Percentiles rank a stretch among this genome's conserved stretches.
Conservation (phyloP, 2,113 vertebrate genomes). For the Scalopus aquaticus region DNA sequence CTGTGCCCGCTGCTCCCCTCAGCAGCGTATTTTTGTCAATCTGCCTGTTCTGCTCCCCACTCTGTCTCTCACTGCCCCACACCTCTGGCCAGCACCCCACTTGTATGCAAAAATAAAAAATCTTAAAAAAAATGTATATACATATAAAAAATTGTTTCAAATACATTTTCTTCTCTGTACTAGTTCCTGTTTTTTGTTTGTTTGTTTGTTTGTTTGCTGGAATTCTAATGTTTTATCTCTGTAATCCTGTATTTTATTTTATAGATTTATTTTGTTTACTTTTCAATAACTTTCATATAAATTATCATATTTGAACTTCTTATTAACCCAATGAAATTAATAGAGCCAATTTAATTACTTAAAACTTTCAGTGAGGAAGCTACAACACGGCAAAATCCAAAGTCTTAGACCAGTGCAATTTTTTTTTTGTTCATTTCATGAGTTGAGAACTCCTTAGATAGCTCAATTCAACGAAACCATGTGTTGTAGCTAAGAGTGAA, state of each 20-base stretch:
- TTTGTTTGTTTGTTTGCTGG: too few relatives aligned
- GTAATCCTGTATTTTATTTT: background rate
- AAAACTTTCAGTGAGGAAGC: constrained; percentile 1
- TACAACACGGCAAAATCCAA: background rate
- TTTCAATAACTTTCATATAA: constrained; percentile 3
- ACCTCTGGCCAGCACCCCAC: too few relatives aligned
- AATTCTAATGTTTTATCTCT: background rate
- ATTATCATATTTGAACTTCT: background rate
- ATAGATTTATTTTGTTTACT: constrained; percentile 16
- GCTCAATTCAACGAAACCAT: background rate
- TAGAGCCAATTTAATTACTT: background rate
- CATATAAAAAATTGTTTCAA: too few relatives aligned
- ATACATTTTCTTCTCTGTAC: background rate
- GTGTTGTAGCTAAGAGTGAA: background rate
- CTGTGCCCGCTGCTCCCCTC: too few relatives aligned
- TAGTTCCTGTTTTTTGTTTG: background rate
- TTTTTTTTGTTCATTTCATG: background rate
- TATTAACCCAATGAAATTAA: background rate
- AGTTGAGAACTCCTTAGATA: background rate
- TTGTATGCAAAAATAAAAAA: too few relatives aligned
- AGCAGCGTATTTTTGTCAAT: too few relatives aligned
- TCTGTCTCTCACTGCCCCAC: too few relatives aligned
- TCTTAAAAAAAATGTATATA: too few relatives aligned
- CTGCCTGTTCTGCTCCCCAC: too few relatives aligned
- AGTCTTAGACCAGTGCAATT: background rate